Evolutionary conservation across 1,140 invertebrate genomes (phyloP), one percentile per base, ranked within the genome.

Genomic region (Ceratina calcarata): DNA sequence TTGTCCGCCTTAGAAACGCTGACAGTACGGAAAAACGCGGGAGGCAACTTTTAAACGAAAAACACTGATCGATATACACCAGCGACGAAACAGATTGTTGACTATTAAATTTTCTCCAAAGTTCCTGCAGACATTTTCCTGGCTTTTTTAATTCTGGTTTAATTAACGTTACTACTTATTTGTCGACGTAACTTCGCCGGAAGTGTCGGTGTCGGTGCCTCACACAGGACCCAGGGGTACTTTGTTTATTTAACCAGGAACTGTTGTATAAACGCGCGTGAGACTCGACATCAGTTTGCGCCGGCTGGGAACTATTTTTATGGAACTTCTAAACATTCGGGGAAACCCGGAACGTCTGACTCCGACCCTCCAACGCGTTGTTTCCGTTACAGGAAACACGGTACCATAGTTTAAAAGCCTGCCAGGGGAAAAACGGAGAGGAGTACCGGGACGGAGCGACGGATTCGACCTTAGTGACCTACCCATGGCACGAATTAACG

Each of bases 281-380:
- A 45, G 76, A 72, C 49, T 58, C 68, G 20, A 18, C 51, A 64
- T 32, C 32, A 24, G 68, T 45, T n/a, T 68, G 8, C 32, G 60
- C 51, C 60, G 60, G 68, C 60, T 72, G 60, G 60, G 24, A 16
- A 62, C 69, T 78, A 78, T 78, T 78, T 78, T 72, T 78, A 78
- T 64, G 51, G 32, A 32, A 53, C 72, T 49, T 16, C 32, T 78
- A 72, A 72, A 72, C 68, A 72, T 49, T 51, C 27, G 8, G 57
- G 3, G 62, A 57, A 37, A 8, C 22, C 27, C 49, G 49, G 45
- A 62, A 71, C 61, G 18, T 45, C 67, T 53, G 67, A 6, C 22
- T n/a, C 6, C 53, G 20, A 10, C 32, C 55, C 8, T 60, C 45
- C 22, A n/a, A 51, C 20, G 13, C 49, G 37, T 71, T 16, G 76